Conservation (phyloP, 1,140 invertebrate genomes). For the Phocides pigmalion region DNA sequence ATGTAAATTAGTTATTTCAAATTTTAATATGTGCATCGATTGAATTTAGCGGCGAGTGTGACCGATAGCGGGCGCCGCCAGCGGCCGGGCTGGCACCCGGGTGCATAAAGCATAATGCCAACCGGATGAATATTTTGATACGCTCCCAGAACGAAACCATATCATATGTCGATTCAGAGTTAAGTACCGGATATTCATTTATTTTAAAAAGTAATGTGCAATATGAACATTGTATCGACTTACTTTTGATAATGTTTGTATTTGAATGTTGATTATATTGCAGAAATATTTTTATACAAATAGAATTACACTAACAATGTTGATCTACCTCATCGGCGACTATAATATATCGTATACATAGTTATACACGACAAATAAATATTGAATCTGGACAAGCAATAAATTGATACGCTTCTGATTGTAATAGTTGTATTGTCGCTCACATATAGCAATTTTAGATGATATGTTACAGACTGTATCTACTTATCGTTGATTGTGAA, state of each 20-base stretch:
- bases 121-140: slow-evolving; percentile 49
- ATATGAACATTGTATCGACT: slow-evolving; percentile 72
- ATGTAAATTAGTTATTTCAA: too few species aligned
- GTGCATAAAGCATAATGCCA: slow-evolving; percentile 1
- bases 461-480: slow-evolving; percentile 3
- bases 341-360: slow-evolving; percentile 49
- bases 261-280: slow-evolving; percentile 81
- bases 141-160: slow-evolving; percentile 42
- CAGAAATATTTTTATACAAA: slow-evolving; percentile 82
- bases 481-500: slow-evolving; percentile 13
- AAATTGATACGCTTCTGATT: slow-evolving; percentile 24
- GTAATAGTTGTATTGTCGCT: slow-evolving; percentile 22
- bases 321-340: slow-evolving; percentile 75
- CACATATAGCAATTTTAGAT: slow-evolving; percentile 22
- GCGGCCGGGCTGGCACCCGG: too few species aligned
- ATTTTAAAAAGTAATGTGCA: slow-evolving; percentile 59
- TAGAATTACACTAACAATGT: slow-evolving; percentile 68
- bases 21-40: too few species aligned
- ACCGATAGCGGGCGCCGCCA: not conserved
- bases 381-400: slow-evolving; percentile 35
- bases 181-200: slow-evolving; percentile 51
- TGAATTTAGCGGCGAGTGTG: slow-evolving; percentile 7
- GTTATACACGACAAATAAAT: slow-evolving; percentile 35
- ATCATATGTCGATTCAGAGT: slow-evolving; percentile 41
- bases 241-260: slow-evolving; percentile 82